Base-by-base conservation (phyloP, 2,888 invertebrate genomes). In the Myopa testacea region DNA sequence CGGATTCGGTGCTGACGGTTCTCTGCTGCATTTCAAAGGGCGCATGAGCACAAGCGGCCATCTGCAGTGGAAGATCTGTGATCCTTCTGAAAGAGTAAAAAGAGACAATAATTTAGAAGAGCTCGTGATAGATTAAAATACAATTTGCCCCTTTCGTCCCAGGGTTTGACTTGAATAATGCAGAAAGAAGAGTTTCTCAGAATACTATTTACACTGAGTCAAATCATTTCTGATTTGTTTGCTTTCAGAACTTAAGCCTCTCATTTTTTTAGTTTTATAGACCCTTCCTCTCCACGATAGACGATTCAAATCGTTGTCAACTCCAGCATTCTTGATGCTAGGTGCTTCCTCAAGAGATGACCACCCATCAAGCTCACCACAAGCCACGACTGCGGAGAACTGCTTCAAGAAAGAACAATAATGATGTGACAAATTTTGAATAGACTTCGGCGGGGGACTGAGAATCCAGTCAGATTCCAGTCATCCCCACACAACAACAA, bases 71-170 rank as follows among this genome's bases (percentile, higher is more conserved):
- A n/a, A 19, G 37, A 70, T 60, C 45, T 7, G 12, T 19, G 73
- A 62, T n/a, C 50, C n/a, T n/a, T 76, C 79, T 79, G 60, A 12
- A 78, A 80, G 14, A 37, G 73, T 73, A 65, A 74, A 14, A 75
- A 63, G 16, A 34, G 69, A 58, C 26, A 37, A 60, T 6, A 60
- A 26, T 45, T 34, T 10, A 40, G 60, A 4, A 38, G 16, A 40
- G 34, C 1, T 16, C 7, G 10, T 1, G 6, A 45, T 1, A 45
- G 45, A 45, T 45, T 1, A 45, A 45, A 45, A 45, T 45, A 45
- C 1, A 45, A 8, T 6, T 45, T 10, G 45, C 3, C 10, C 45
- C 6, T 8, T 45, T 6, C 45, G 10, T 6, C 6, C 10, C 0
- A 45, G 45, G 10, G 45, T 45, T 6, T 8, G 45, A 3, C 6